Evolutionary conservation across 1,140 invertebrate species (phyloP).

Genomic region (Cylas formicarius): DNA sequence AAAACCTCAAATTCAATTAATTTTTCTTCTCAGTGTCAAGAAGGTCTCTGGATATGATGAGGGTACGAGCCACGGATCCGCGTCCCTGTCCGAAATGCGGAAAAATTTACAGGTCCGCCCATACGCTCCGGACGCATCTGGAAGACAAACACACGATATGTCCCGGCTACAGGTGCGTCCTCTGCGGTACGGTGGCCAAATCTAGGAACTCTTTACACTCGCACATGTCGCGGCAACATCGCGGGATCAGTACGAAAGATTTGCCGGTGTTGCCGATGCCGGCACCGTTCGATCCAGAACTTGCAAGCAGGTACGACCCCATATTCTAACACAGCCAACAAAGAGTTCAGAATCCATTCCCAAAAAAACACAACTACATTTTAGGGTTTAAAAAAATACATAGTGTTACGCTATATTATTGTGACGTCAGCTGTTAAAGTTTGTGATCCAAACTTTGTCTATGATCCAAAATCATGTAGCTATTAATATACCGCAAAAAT

Average conservation of each 20-base stretch:
- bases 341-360: neutral
- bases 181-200: conserved; percentile 87
- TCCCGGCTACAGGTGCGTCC: conserved; percentile 81
- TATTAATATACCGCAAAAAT: no score
- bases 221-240: conserved; percentile 86
- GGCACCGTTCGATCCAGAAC: conserved; percentile 79
- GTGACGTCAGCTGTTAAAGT: no score
- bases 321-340: neutral
- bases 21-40: conserved; percentile 53
- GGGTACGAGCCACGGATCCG: conserved; percentile 83
- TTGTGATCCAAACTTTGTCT: no score
- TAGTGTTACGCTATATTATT: neutral
- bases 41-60: conserved; percentile 70
- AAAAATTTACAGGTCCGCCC: conserved; percentile 85
- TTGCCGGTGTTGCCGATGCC: conserved; percentile 86
- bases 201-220: conserved; percentile 84
- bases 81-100: conserved; percentile 86
- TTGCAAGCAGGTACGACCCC: conserved; percentile 58
- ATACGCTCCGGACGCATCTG: conserved; percentile 80
- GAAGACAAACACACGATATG: conserved; percentile 90
- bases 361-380: conserved; percentile 3
- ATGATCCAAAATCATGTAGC: no score
- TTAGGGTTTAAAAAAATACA: no score
- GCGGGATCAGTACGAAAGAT: conserved; percentile 87
- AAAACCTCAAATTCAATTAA: neutral